These are phyloP conservation scores for Ophion slaviceki DNA, from an alignment of 2,888 invertebrate species.

Conservation along the genomic window DNA sequence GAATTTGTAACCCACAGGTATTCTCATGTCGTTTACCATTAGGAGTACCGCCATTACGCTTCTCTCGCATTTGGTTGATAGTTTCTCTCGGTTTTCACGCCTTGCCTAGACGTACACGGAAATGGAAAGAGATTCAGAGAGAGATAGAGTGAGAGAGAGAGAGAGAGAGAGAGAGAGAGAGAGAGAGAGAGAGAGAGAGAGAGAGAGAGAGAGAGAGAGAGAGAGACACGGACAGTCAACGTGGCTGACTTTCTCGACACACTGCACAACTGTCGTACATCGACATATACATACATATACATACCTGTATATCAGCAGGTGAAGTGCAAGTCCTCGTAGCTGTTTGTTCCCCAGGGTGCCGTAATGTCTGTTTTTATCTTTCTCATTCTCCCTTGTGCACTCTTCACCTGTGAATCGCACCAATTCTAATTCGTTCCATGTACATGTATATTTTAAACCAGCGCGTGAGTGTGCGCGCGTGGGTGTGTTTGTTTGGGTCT, in stretches of 20 bases:
- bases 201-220: not conserved
- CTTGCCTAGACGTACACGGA: not conserved
- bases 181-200: not conserved
- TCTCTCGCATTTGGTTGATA: slow-evolving; percentile 15
- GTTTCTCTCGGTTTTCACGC: slow-evolving; percentile 57
- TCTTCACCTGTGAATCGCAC: slow-evolving; percentile 19
- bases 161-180: not conserved
- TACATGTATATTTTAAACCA: not conserved
- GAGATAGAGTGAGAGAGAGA: not conserved
- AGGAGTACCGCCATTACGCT: slow-evolving; percentile 19
- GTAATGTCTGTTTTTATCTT: slow-evolving; percentile 22
- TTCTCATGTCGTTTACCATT: slow-evolving; percentile 48
- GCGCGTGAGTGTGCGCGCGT: not conserved
- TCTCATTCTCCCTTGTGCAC: slow-evolving; percentile 11
- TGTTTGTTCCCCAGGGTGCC: slow-evolving; percentile 55
- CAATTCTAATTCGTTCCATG: slow-evolving; percentile 52
- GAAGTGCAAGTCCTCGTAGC: slow-evolving; percentile 63
- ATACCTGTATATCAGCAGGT: slow-evolving; percentile 20
- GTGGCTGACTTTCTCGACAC: slow-evolving; percentile 42
- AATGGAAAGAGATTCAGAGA: not conserved
- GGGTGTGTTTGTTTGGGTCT: not conserved
- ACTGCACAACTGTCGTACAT: slow-evolving; percentile 33
- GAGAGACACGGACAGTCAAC: slow-evolving; percentile 7
- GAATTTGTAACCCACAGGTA: slow-evolving; percentile 36
- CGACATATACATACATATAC: too few relatives aligned